Conservation (phyloP, 2,888 invertebrate species). For the Syritta pipiens region DNA sequence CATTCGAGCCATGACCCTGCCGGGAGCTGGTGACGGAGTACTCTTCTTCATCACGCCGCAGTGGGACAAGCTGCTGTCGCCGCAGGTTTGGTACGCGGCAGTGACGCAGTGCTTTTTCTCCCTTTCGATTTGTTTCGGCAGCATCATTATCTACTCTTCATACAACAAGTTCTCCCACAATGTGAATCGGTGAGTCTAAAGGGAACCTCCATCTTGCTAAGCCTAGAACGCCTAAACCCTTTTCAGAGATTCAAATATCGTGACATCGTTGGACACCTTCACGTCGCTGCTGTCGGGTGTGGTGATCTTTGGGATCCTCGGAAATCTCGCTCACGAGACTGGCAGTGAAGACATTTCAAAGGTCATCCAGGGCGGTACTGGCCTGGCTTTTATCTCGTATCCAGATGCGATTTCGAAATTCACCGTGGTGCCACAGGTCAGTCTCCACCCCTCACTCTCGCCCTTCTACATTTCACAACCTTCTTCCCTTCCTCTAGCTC, state of each 20-base stretch:
- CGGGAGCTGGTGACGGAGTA: constrained; percentile 83
- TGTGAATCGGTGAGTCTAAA: constrained; percentile 80
- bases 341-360: constrained; percentile 82
- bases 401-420: constrained; percentile 82
- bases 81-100: constrained; percentile 83
- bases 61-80: constrained; percentile 80
- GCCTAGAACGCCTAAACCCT: not conserved
- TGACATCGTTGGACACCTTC: constrained; percentile 89
- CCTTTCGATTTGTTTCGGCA: constrained; percentile 83
- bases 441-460: not conserved
- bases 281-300: constrained; percentile 90
- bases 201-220: not conserved
- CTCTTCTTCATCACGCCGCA: constrained; percentile 84
- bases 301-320: constrained; percentile 91
- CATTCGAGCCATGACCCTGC: constrained; percentile 81
- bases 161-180: constrained; percentile 83
- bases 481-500: constrained; percentile 76
- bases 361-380: constrained; percentile 87
- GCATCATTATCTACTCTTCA: constrained; percentile 83
- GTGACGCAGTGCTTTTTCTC: constrained; percentile 84
- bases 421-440: constrained; percentile 80
- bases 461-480: no score
- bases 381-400: constrained; percentile 89
- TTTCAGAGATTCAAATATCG: constrained; percentile 88
- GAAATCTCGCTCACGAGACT: constrained; percentile 86